phyloP scores from a whole-genome alignment of 2,797 vertebrate genomes.

The Malurus splendens region DNA sequence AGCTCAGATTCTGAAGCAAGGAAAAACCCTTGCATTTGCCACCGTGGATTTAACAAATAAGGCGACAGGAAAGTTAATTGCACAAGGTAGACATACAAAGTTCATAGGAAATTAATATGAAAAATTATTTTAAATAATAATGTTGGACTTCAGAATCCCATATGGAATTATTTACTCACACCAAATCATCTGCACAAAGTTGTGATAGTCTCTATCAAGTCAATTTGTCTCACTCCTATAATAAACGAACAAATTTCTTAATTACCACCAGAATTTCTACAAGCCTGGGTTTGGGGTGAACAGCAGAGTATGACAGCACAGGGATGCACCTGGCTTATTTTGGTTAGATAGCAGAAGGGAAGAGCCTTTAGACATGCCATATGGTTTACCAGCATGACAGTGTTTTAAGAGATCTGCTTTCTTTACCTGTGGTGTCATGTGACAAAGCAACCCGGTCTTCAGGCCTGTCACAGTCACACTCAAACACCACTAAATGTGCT shows the following conservation, averaged over 20 bases:
- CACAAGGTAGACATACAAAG: conserved; percentile 94
- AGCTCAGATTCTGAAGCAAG: conserved; percentile 90
- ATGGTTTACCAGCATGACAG: neutral
- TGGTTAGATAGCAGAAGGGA: neutral
- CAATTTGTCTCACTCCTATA: neutral
- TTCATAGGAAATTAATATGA: conserved; percentile 76
- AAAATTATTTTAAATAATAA: neutral
- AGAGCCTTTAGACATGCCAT: neutral
- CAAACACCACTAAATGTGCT: neutral
- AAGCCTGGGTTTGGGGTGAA: neutral
- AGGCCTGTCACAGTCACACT: neutral
- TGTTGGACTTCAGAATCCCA: neutral
- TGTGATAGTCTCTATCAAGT: neutral
- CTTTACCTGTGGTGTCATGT: neutral
- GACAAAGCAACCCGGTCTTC: neutral
- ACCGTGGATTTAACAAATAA: conserved; percentile 91
- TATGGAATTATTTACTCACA: neutral
- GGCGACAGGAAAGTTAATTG: conserved; percentile 85
- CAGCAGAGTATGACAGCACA: neutral
- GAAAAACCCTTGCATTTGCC: conserved; percentile 84
- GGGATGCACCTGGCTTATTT: neutral
- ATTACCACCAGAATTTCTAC: neutral
- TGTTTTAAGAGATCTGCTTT: neutral
- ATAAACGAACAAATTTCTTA: neutral
- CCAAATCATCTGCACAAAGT: neutral